Conservation (phyloP, 1,140 invertebrate species). For the Drosophila guanche region DNA sequence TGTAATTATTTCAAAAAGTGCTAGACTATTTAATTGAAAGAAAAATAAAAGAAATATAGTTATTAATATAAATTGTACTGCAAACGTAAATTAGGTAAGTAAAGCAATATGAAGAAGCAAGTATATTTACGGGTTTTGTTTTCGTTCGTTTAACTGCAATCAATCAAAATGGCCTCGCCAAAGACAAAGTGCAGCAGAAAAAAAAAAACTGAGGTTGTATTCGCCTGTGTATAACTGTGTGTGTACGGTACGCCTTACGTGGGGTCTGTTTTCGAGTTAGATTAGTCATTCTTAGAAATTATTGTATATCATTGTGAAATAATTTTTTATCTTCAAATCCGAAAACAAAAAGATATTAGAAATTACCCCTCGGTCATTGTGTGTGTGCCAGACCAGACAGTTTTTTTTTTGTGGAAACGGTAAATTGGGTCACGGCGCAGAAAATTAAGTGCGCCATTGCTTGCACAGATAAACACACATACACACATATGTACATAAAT, state of each 20-base stretch:
- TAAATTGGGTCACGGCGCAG: constrained; percentile 47
- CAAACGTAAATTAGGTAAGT: constrained; percentile 36
- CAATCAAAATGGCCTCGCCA: constrained; percentile 42
- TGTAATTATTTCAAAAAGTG: constrained; percentile 39
- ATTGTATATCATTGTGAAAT: constrained; percentile 15
- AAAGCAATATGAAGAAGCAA: neutral
- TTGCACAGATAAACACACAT: neutral
- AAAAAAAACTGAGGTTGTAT: constrained; percentile 11
- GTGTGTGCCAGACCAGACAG: constrained; percentile 1
- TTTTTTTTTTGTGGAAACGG: constrained; percentile 25
- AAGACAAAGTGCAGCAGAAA: constrained; percentile 27
- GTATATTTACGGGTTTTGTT: neutral
- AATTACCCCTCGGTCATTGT: neutral
- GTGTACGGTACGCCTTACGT: constrained; percentile 6
- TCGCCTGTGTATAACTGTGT: neutral
- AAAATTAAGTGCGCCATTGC: constrained; percentile 36
- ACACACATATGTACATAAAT: neutral
- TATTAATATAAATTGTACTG: constrained; percentile 11
- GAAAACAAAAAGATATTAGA: neutral
- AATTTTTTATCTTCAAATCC: constrained; percentile 18
- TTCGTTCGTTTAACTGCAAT: neutral
- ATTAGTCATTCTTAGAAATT: constrained; percentile 33
- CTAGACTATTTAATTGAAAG: constrained; percentile 2
- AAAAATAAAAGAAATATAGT: constrained; percentile 9
- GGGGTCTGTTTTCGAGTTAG: neutral